Conservation (phyloP, 2,797 vertebrate species). For the Sciurus vulgaris region DNA sequence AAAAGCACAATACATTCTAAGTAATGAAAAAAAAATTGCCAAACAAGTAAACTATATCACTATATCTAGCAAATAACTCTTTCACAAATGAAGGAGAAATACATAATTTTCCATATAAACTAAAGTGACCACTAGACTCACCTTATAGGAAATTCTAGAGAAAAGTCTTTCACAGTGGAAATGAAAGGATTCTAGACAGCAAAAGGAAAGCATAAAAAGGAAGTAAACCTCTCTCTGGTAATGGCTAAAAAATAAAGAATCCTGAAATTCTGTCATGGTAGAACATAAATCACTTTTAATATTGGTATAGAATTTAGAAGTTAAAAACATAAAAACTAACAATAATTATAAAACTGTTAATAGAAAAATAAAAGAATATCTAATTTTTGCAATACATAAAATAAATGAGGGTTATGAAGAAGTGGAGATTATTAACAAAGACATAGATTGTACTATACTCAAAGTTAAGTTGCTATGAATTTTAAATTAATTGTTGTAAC, state of each 20-base stretch:
- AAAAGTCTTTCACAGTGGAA: background rate
- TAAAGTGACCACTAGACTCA: no score
- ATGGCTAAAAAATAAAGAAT: background rate
- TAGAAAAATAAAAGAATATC: background rate
- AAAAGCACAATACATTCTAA: background rate
- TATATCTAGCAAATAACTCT: background rate
- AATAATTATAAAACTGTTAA: background rate
- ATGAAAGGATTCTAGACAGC: background rate
- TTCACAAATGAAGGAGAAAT: background rate
- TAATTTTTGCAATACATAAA: background rate
- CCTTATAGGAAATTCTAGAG: background rate
- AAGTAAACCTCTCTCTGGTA: no score
- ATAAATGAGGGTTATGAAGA: background rate
- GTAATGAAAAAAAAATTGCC: background rate
- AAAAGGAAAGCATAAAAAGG: background rate
- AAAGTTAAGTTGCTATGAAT: background rate
- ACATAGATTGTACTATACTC: background rate
- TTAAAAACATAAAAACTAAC: background rate
- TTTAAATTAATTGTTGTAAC: no score
- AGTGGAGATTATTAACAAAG: background rate
- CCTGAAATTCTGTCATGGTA: background rate
- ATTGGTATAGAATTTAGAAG: background rate
- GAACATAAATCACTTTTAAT: background rate
- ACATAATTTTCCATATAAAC: no score
- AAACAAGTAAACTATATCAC: background rate